Evolutionary conservation across 2,888 invertebrate species (phyloP), one percentile per base, ranked within the genome.

Genomic region (Tetanocera ferruginea): DNA sequence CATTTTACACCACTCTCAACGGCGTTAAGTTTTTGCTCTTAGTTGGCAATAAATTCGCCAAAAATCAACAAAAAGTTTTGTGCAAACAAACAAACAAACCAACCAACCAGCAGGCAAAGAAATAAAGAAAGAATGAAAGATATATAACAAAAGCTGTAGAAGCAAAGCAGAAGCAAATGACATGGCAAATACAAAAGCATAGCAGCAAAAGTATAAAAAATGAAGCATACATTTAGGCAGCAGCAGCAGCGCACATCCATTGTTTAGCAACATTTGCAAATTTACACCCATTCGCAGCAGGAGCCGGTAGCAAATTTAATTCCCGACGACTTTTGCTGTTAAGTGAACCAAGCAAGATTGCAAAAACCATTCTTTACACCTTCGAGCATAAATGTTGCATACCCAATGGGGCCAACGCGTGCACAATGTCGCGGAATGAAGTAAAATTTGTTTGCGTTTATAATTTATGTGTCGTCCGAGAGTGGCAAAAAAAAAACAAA

Each of bases 21-120:
- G 23, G 2, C 31, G 67, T 69, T 51, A 74, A 74, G 14, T 52
- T 75, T 67, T 23, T 62, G 25, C 70, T 17, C 57, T 57, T 49
- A 55, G 76, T 37, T 37, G 60, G 76, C 76, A 37, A 76, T 70
- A 76, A 76, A 76, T 70, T 75, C 49, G 31, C 66, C 52, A n/a
- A 43, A 4, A 75, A 64, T 51, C 74, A 74, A 74, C 49, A 52
- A 49, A 49, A 52, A 34, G 14, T 9, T 8, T 52, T 23, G 69
- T 31, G 6, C 31, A 31, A 67, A 37, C 23, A 67, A 11, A 37
- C 37, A 67, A 67, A 37, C 19, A 43, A 23, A n/a, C 5, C 5
- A 23, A 19, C 11, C 9, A 23, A 19, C 19, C 55, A 31, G 62
- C 14, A 11, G 31, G 17, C 8, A 17, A 49, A 8, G 34, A 62